Evolutionary conservation across 2,888 invertebrate species (phyloP).

Genomic region (Matsumyia berberina): DNA sequence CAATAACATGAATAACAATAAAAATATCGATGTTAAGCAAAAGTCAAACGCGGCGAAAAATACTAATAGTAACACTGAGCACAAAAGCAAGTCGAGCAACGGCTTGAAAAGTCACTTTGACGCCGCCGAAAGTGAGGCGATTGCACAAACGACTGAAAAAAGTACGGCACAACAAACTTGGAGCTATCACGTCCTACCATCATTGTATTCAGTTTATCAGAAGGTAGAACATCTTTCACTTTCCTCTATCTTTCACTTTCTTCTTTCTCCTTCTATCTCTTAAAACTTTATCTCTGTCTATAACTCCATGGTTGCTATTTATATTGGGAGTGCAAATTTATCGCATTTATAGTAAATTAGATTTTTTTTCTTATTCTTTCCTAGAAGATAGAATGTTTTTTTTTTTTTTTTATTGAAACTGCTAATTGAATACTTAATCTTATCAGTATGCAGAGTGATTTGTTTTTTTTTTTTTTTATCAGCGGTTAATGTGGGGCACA

Average conservation of each 20-base stretch:
- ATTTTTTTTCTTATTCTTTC: constrained; percentile 5
- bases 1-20: constrained; percentile 79
- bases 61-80: constrained; percentile 77
- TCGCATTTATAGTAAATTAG: background rate
- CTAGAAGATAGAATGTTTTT: constrained; percentile 2
- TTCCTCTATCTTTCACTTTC: constrained; percentile 48
- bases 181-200: constrained; percentile 94
- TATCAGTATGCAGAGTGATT: constrained; percentile 19
- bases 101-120: constrained; percentile 70
- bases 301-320: constrained; percentile 1
- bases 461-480: background rate
- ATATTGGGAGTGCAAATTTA: background rate
- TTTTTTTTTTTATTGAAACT: constrained; percentile 10
- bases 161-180: constrained; percentile 87
- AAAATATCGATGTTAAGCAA: constrained; percentile 73
- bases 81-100: constrained; percentile 65
- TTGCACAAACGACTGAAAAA: constrained; percentile 80
- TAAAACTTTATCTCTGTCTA: constrained; percentile 4
- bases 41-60: constrained; percentile 76
- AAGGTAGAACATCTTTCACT: constrained; percentile 87
- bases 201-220: constrained; percentile 92
- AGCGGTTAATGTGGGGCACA: constrained; percentile 1
- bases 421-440: constrained; percentile 19
- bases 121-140: constrained; percentile 64
- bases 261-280: constrained; percentile 22